Evolutionary conservation across 2,888 invertebrate species (phyloP), one percentile per base, ranked within the genome.

Genomic region (Melinaea marsaeus): DNA sequence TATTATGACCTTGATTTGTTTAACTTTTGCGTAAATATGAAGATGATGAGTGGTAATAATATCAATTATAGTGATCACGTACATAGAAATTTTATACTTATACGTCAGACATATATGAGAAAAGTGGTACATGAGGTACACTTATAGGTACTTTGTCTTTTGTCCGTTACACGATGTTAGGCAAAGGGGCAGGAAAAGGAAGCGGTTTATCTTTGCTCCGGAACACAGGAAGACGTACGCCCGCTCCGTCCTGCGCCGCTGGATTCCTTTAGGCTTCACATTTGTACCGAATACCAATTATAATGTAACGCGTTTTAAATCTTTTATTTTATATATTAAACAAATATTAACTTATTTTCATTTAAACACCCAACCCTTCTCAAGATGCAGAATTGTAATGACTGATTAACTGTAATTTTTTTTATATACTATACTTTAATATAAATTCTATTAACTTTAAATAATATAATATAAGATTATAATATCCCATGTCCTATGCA

Each of bases 181-280:
- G 85, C 84, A 86, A 89, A 87, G 84, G 86, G 85, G 82, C 87
- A 84, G 90, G 90, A 90, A 90, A 68, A 65, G 90, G 90, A 90
- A 88, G 87, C 86, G 85, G 89, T 90, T 88, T 90, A 88, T 90
- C 90, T 89, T 84, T 76, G 79, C 83, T 79, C 86, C 88, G 88
- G 89, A 90, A 88, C 81, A 78, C 85, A 83, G 86, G 87, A 86
- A 86, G 86, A 86, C 86, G 86, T 82, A 83, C 83, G 81, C 82
- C 75, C 81, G 79, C 84, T 76, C 79, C 80, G 79, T 77, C 72
- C 68, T 65, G 75, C 75, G 77, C 74, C 76, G 75, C 78, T 79
- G 80, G 73, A 86, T 86, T 86, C 86, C 86, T 86, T 84, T 85
- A 81, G 83, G 82, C 81, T 83, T 83, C 79, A 79, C 81, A 82